A percentile compares a stretch with the other conserved stretches of the same genome.
Conservation (phyloP, 2,113 vertebrate species). For the Alexandromys fortis region DNA sequence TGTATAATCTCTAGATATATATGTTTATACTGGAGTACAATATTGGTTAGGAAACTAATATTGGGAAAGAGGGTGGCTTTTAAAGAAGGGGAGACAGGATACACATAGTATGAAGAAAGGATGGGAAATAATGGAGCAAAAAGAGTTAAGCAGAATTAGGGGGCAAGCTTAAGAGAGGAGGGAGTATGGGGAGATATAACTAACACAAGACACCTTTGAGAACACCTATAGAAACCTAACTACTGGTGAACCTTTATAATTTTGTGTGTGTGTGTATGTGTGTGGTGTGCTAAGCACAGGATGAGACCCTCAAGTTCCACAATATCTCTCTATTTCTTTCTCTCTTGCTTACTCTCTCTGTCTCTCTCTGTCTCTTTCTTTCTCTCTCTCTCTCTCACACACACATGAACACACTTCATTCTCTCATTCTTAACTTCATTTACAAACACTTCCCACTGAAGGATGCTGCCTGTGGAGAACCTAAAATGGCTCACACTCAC, state of each 20-base stretch:
- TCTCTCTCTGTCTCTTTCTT: not conserved
- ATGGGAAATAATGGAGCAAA: not conserved
- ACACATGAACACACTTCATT: too few species aligned
- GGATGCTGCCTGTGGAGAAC: not conserved
- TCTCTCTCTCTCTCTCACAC: fast-evolving
- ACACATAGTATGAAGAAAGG: too few species aligned
- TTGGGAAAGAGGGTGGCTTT: fast-evolving
- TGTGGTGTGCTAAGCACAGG: not conserved
- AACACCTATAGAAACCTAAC: not conserved
- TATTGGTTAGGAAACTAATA: not conserved
- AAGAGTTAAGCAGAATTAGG: not conserved
- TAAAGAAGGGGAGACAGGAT: not conserved
- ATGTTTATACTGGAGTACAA: not conserved
- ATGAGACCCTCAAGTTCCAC: not conserved
- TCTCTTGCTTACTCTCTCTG: not conserved
- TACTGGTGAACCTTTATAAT: not conserved
- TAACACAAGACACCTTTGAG: not conserved
- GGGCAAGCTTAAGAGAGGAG: not conserved
- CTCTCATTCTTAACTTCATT: not conserved
- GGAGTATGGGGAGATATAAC: not conserved
- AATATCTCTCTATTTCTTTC: not conserved
- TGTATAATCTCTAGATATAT: not conserved
- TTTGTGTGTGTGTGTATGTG: too few species aligned
- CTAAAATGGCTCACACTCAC: not conserved
- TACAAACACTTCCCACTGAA: not conserved